Base-by-base conservation (phyloP, 1,140 invertebrate genomes). In the Dryas iulia region DNA sequence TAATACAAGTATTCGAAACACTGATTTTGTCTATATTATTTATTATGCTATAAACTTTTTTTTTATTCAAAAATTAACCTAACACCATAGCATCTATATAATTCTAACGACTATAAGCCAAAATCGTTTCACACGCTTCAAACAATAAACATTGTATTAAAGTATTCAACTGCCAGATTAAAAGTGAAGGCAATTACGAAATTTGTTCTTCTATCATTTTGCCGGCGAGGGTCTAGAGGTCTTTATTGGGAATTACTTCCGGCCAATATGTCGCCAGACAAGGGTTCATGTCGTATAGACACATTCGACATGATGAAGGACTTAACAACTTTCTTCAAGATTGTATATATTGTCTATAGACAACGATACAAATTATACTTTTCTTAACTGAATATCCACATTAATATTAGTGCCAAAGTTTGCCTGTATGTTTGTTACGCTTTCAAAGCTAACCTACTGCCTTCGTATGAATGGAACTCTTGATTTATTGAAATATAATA, bases 211-310 rank as follows among this genome's bases (percentile, higher is more conserved):
- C 33, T 24, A 63, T 66, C 56, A 66, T 74, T 61, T 61, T 24
- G 52, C 28, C 52, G 59, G 58, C 28, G 47, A 72, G 70, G 62
- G 53, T 69, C 62, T 31, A 39, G 61, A 73, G 62, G 59, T 69
- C 71, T 73, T 73, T 73, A 73, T 69, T 69, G 71, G 62, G 69
- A 73, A 73, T 73, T 73, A 73, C 66, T 73, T 73, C 71, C 71
- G 71, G 66, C 62, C 71, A 73, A 73, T 73, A 66, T 73, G 71
- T 69, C 62, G 66, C 52, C 58, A 69, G 66, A 73, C 62, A 63
- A 72, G 70, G 70, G 66, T 66, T 26, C 33, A 54, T 18, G 53
- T 61, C 61, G 66, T 56, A 64, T 67, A 68, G 66, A 69, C 66
- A 69, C 67, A 64, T 69, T 69, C 54, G 67, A 69, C 60, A 69